Evolutionary conservation across 1,140 invertebrate species (phyloP), one percentile per base, ranked within the genome.

Genomic region (Papilio machaon): DNA sequence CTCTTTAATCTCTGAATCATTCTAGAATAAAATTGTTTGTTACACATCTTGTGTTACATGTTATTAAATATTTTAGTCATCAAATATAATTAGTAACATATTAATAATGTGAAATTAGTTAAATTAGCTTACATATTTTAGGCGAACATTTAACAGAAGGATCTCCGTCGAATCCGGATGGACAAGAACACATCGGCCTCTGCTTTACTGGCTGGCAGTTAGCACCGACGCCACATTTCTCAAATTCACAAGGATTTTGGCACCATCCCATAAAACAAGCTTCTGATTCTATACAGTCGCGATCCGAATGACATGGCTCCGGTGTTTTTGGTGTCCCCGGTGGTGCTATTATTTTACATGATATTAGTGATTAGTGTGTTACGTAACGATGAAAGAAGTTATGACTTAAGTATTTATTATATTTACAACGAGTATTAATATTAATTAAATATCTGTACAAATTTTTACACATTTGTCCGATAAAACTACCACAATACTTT

Each of bases 101-200:
- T 9, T 81, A 82, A 73, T 38, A 74, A 82, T 84, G 82, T 84
- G 80, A 43, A 78, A 67, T 79, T 79, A 79, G 77, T 79, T 23
- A 46, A 82, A 81, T 87, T 89, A 84, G 85, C 97, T 97, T 97
- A 97, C 97, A 96, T 96, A 96, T 95, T 92, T 96, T 95, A 85
- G 96, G 95, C 91, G 96, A 95, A 95, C 97, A 97, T 94, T 97
- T 97, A 89, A 96, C 93, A 83, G 96, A 96, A 19, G 97, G 97
- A 92, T 97, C 96, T 88, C 97, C 97, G 90, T 97, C 96, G 88
- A 96, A 96, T 88, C 96, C 96, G 85, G 96, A 95, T 13, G 96
- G 96, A 91, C 96, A 97, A 84, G 96, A 97, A 95, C 97, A 98
- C 91, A 97, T 97, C 5, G 97, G 97, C 84, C 97, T 95, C 93